phyloP scores from a whole-genome alignment of 2,113 vertebrate genomes.

The Mustelus asterias region DNA sequence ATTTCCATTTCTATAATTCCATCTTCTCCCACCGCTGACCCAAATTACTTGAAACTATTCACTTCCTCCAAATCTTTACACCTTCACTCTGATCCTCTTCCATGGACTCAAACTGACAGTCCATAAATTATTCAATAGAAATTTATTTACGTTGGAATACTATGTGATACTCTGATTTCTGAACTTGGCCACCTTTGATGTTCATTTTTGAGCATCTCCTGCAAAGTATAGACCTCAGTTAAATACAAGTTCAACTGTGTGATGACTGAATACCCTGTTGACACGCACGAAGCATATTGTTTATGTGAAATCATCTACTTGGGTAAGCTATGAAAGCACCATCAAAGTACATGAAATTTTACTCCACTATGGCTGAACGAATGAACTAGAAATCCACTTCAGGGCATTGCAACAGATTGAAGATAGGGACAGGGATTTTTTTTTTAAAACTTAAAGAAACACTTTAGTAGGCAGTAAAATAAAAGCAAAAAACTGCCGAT shows the following conservation, averaged over 20 bases:
- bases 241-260: background rate
- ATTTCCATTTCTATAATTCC: background rate
- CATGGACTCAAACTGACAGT: background rate
- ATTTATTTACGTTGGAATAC: background rate
- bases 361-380: background rate
- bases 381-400: background rate
- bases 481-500: too few species aligned
- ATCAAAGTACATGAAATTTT: background rate
- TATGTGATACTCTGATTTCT: background rate
- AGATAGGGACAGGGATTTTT: background rate
- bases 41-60: background rate
- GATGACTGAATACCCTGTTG: background rate
- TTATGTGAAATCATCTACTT: background rate
- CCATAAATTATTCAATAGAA: background rate
- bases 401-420: background rate
- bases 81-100: background rate
- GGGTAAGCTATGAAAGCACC: background rate
- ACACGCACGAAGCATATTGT: background rate
- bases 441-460: background rate
- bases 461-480: background rate
- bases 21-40: background rate
- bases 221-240: too few species aligned
- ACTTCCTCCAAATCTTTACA: background rate
- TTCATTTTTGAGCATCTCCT: background rate
- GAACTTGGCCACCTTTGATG: background rate